phyloP scores from a whole-genome alignment of 2,797 vertebrate species.

The Myotis myotis region DNA sequence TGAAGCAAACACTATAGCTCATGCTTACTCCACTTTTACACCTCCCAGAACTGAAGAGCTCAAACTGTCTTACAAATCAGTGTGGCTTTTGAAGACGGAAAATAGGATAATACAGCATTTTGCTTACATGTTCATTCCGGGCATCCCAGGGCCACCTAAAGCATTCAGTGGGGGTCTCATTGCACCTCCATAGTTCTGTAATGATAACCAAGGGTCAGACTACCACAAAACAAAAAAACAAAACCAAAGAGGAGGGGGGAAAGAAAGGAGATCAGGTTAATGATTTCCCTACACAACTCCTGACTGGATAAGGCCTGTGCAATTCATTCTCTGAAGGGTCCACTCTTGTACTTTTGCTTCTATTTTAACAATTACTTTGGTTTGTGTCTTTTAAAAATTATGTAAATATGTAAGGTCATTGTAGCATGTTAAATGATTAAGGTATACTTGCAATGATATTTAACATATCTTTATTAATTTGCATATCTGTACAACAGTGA shows the following conservation, averaged over 20 bases:
- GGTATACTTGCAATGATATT: slow-evolving; percentile 38
- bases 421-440: slow-evolving; percentile 40
- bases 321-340: slow-evolving; percentile 81
- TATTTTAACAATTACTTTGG: slow-evolving; percentile 61
- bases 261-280: slow-evolving; percentile 90
- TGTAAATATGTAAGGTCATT: slow-evolving; percentile 1
- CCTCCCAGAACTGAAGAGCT: neutral
- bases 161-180: slow-evolving; percentile 99
- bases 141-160: slow-evolving; percentile 96
- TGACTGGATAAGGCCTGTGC: slow-evolving; percentile 82
- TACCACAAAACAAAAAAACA: slow-evolving; percentile 91
- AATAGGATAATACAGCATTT: slow-evolving; percentile 65
- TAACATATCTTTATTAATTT: slow-evolving; percentile 30
- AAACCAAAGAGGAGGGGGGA: slow-evolving; percentile 89
- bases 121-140: slow-evolving; percentile 98
- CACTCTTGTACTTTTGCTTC: slow-evolving; percentile 77
- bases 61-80: neutral
- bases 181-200: slow-evolving; percentile 96
- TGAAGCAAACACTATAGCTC: neutral
- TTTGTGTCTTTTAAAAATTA: slow-evolving; percentile 50
- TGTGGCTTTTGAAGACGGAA: slow-evolving; percentile 34
- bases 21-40: neutral
- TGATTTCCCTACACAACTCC: slow-evolving; percentile 82
- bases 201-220: slow-evolving; percentile 90
- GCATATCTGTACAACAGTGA: slow-evolving; percentile 14